A percentile compares a stretch with the other conserved stretches of the same genome.
These are phyloP conservation scores for Platyrinchus mystaceus DNA, from an alignment of 2,797 vertebrate genomes.

Conservation along the genomic window DNA sequence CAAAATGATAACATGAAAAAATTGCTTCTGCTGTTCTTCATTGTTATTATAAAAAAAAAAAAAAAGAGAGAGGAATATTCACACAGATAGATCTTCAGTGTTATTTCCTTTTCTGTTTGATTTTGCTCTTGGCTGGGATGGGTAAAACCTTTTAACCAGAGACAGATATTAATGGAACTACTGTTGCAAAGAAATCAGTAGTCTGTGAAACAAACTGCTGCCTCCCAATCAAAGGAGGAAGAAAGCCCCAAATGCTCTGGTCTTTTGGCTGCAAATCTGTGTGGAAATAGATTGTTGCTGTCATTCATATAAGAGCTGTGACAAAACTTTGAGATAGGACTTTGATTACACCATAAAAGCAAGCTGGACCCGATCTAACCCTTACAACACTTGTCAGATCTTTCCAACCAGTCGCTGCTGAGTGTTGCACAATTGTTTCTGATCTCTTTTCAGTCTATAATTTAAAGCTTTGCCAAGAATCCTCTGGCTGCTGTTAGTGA, in stretches of 20 bases:
- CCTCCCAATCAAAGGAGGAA: background rate
- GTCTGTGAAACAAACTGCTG: slow-evolving; percentile 17
- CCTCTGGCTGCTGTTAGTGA: background rate
- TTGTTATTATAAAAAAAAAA: background rate
- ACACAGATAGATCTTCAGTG: background rate
- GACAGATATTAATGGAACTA: slow-evolving; percentile 37
- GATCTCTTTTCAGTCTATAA: background rate
- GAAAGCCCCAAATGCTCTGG: background rate
- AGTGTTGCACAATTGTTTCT: background rate
- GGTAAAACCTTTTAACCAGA: background rate
- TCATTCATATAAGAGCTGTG: background rate
- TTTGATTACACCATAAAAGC: background rate
- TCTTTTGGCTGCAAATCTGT: background rate
- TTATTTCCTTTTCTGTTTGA: background rate
- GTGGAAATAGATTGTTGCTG: background rate
- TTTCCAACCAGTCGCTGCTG: background rate
- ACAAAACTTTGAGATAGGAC: background rate
- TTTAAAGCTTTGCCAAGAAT: background rate
- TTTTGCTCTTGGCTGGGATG: background rate
- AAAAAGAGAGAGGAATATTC: background rate
- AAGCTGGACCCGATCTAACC: background rate
- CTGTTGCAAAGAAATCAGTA: slow-evolving; percentile 34
- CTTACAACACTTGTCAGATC: background rate
- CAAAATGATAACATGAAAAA: background rate
- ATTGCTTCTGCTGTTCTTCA: background rate